phyloP scores from a whole-genome alignment of 2,113 vertebrate species.

The Forbesichthys papilliferus region DNA sequence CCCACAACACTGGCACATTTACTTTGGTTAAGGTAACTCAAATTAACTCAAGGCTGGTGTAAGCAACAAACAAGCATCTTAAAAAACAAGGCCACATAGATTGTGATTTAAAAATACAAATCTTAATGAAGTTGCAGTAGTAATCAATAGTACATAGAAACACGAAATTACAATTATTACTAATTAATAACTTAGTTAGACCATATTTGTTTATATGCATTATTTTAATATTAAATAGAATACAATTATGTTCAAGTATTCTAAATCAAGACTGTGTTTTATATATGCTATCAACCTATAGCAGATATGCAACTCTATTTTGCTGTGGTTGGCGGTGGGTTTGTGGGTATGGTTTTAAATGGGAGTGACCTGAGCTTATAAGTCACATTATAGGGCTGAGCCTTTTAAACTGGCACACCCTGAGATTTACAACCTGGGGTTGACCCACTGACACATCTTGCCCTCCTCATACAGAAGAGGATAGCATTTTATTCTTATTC shows the following conservation, averaged over 20 bases:
- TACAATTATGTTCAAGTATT: neutral
- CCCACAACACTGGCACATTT: too few species aligned
- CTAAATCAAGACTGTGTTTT: neutral
- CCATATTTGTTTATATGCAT: too few species aligned
- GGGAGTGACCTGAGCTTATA: neutral
- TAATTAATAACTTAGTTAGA: too few species aligned
- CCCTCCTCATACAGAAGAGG: neutral
- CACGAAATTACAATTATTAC: too few species aligned
- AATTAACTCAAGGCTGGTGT: too few species aligned
- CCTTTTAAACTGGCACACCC: neutral
- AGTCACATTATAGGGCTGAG: neutral
- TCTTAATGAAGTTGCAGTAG: too few species aligned
- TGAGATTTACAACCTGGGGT: neutral
- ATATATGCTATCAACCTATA: neutral
- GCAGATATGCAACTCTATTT: neutral
- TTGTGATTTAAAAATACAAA: too few species aligned
- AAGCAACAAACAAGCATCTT: too few species aligned
- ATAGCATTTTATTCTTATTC: constrained; percentile 34
- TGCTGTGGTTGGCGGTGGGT: neutral
- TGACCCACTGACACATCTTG: neutral
- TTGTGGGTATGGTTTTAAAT: neutral
- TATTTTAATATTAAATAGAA: too few species aligned
- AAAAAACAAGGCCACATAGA: too few species aligned
- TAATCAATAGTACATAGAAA: too few species aligned
- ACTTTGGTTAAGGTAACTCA: too few species aligned